These are phyloP conservation scores for Cataglyphis albicans DNA, from an alignment of 2,888 invertebrate species.

Conservation along the genomic window DNA sequence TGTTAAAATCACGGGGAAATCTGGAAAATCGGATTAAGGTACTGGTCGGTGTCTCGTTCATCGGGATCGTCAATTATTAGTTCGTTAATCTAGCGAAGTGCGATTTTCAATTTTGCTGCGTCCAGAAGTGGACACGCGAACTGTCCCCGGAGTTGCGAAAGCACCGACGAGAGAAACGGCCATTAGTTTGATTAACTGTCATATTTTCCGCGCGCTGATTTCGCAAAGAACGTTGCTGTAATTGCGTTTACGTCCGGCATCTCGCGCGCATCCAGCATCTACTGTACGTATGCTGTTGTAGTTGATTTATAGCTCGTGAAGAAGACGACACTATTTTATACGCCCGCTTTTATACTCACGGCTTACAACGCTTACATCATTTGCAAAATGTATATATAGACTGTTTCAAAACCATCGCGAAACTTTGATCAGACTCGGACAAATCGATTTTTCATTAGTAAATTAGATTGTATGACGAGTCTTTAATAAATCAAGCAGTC, in stretches of 20 bases:
- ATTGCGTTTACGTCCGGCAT: slow-evolving; percentile 53
- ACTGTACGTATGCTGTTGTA: neutral
- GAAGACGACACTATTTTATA: neutral
- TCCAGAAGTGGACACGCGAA: slow-evolving; percentile 37
- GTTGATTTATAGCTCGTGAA: slow-evolving; percentile 21
- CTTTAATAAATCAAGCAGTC: neutral
- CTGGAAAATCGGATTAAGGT: slow-evolving; percentile 59
- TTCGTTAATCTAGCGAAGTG: slow-evolving; percentile 81
- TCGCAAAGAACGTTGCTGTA: slow-evolving; percentile 63
- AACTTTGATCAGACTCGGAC: neutral
- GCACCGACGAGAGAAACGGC: slow-evolving; percentile 73
- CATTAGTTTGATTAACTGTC: slow-evolving; percentile 83
- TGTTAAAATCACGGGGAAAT: slow-evolving; percentile 60
- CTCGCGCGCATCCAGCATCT: slow-evolving; percentile 6
- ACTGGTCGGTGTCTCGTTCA: slow-evolving; percentile 50
- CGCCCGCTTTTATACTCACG: neutral
- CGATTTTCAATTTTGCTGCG: slow-evolving; percentile 78
- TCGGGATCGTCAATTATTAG: slow-evolving; percentile 76
- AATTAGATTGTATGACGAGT: neutral
- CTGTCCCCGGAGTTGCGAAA: slow-evolving; percentile 51
- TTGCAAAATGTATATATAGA: neutral
- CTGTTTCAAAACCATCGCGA: neutral
- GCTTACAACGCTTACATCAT: neutral
- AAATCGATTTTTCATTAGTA: neutral
- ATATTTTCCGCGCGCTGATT: slow-evolving; percentile 73